Evolutionary conservation across 2,888 invertebrate species (phyloP), one percentile per base, ranked within the genome.

Genomic region (Drosophila histrio): DNA sequence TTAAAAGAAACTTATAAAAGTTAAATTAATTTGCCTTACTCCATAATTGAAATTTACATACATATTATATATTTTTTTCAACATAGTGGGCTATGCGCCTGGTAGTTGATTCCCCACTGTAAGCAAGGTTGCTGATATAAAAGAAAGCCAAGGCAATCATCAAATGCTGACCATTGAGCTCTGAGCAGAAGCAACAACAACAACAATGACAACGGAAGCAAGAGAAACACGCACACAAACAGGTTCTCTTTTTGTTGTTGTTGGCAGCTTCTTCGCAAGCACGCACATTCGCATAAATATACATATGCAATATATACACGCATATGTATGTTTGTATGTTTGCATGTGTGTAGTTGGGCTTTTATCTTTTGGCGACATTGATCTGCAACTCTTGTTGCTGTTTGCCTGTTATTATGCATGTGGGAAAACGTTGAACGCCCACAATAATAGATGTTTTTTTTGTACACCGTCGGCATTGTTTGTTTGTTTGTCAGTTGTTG

Each of bases 401-500:
- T 41, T 83, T 69, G 75, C 89, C 89, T 89, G 87, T 81, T 89
- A 77, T 50, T 70, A 72, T 77, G 81, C 83, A 89, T 89, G 89
- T 89, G 90, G 88, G 88, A 91, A 90, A 90, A 90, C 89, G 89
- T 91, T 87, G 83, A 90, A 91, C 91, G 91, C 91, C 91, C 91
- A 91, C 91, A 89, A 89, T 89, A 87, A 83, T 72, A 72, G 74
- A 79, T 75, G 67, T 71, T 83, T 80, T 79, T 79, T 83, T 56
- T 43, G 32, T 38, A 19, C 11, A 15, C 7, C 63, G 58, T 54
- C 66, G 58, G 63, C 66, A n/a, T 53, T 56, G 53, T 59, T 61
- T 74, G 61, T 75, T 67, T 67, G 71, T 74, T 72, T 69, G 44
- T 30, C 34, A 30, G 43, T 43, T 36, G 56, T 46, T 22, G 44